A percentile compares a stretch with the other conserved stretches of the same genome.
Evolutionary conservation across 2,888 invertebrate species (phyloP).

Genomic region (Xanthorhoe designata): DNA sequence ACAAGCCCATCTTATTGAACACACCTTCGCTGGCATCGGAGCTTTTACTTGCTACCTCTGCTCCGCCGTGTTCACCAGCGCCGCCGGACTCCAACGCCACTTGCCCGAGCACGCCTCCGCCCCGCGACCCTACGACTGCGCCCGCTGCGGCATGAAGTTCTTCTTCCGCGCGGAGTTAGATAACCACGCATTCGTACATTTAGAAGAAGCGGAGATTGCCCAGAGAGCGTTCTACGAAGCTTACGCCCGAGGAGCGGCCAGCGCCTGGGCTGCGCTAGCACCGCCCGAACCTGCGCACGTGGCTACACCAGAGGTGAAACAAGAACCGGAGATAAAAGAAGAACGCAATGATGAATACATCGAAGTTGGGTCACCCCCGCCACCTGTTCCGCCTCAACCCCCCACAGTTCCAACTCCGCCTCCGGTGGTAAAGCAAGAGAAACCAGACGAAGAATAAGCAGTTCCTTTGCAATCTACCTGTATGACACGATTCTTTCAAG

Average conservation of each 20-base stretch:
- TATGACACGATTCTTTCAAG: background rate
- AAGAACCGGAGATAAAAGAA: slow-evolving; percentile 77
- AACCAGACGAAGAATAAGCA: slow-evolving; percentile 66
- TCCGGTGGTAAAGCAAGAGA: slow-evolving; percentile 74
- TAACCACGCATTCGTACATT: slow-evolving; percentile 90
- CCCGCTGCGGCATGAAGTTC: slow-evolving; percentile 92
- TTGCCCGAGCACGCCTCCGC: slow-evolving; percentile 93
- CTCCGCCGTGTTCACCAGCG: slow-evolving; percentile 93
- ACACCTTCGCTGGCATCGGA: slow-evolving; percentile 95
- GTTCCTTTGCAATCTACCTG: background rate
- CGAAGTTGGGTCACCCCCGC: slow-evolving; percentile 76
- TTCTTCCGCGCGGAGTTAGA: slow-evolving; percentile 96
- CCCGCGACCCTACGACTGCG: slow-evolving; percentile 94
- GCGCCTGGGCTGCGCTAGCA: slow-evolving; percentile 77
- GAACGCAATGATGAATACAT: slow-evolving; percentile 81
- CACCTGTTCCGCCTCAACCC: slow-evolving; percentile 54
- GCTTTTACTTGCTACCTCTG: slow-evolving; percentile 95
- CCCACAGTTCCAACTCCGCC: slow-evolving; percentile 51
- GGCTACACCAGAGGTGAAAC: slow-evolving; percentile 63
- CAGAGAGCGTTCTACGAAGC: slow-evolving; percentile 81
- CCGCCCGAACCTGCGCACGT: slow-evolving; percentile 60
- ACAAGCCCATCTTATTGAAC: slow-evolving; percentile 93
- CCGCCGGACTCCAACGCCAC: slow-evolving; percentile 92
- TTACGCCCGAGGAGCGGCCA: slow-evolving; percentile 76
- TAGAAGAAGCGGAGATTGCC: slow-evolving; percentile 82